A percentile compares a stretch with the other conserved stretches of the same genome.
phyloP scores from a whole-genome alignment of 2,797 vertebrate species.

The Mastacembelus armatus region DNA sequence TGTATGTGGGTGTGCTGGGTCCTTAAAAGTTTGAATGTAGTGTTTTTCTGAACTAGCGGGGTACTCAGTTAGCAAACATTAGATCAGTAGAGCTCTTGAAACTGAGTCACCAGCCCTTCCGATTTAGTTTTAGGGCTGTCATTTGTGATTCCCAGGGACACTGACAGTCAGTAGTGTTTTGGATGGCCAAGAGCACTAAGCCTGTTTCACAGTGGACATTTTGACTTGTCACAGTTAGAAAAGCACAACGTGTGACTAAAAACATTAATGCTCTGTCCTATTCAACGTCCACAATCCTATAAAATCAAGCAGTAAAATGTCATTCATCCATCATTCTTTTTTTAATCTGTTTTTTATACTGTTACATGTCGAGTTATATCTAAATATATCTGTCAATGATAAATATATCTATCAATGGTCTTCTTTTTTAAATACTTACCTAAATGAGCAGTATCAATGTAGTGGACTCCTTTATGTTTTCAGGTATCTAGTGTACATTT shows the following conservation, averaged over 20 bases:
- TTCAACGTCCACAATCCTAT: no score
- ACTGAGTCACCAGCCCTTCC: not conserved
- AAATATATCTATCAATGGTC: no score
- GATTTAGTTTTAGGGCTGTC: not conserved
- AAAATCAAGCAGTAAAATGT: no score
- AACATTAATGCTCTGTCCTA: not conserved
- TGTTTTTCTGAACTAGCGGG: constrained; percentile 3
- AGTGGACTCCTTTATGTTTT: not conserved
- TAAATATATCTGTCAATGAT: no score
- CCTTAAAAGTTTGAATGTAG: no score
- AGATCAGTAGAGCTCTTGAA: not conserved
- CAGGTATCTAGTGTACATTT: constrained; percentile 6
- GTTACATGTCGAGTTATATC: not conserved
- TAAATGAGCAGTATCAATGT: not conserved
- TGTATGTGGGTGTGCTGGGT: no score
- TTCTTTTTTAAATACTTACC: not conserved
- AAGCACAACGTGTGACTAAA: not conserved
- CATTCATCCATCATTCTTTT: no score
- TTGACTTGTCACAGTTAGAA: not conserved
- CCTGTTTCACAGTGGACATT: not conserved
- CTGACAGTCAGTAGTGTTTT: not conserved
- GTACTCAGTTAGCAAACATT: not conserved
- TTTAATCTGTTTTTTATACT: no score
- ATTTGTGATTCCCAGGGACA: not conserved
- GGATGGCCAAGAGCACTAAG: not conserved